Evolutionary conservation across 2,797 vertebrate species (phyloP), one percentile per base, ranked within the genome.

Genomic region (Echeneis naucrates): DNA sequence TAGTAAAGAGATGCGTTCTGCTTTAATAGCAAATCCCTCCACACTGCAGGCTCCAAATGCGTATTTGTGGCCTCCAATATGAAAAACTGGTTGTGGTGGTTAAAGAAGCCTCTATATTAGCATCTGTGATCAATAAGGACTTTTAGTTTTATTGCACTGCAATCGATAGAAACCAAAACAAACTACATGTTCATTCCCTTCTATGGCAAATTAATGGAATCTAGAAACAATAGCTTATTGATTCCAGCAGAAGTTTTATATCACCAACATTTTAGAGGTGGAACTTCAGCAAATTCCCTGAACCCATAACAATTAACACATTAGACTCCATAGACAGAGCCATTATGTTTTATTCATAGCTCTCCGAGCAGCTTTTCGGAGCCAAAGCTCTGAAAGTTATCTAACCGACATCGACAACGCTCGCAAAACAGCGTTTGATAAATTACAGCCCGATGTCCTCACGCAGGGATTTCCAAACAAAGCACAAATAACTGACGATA

Each of bases 91-190:
- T 60, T 59, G 38, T 38, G 72, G 64, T 30, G 24, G 52, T 21
- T 37, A 78, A 62, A 38, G 44, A 8, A 5, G 59, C 58, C 37
- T 60, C 44, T 4, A 77, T 69, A 67, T 67, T 38, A 69, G 65
- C 73, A 59, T 51, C 55, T 27, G 27, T 63, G 56, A 82, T 85
- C 79, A 76, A 87, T 87, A 71, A 4, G 14, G 54, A 69, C 50
- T 70, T 84, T 78, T 56, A 72, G 66, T 40, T 82, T 82, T 73
- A 84, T 80, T 87, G 53, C 68, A 19, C 2, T 58, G 23, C 23
- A 14, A 70, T 87, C 81, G 44, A 81, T 87, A 68, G n/a, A 68
- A 33, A 75, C 21, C 78, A 71, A 73, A 77, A 77, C 82, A 80
- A 86, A 70, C 60, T 68, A 76, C 78, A 72, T 66, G 68, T 78